phyloP scores from a whole-genome alignment of 2,888 invertebrate species.

The Harpalus rubripes region DNA sequence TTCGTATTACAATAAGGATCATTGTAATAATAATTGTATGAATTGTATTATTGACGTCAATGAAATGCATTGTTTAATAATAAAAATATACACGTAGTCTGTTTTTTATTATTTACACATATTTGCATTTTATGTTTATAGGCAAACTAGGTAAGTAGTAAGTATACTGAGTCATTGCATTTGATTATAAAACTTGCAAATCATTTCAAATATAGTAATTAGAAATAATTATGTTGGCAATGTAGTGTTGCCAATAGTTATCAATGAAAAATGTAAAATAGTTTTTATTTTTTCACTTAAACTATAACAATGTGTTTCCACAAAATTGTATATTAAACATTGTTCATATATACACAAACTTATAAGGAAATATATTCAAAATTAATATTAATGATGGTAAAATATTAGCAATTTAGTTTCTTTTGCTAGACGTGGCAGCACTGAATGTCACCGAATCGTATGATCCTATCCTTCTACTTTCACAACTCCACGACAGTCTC shows the following conservation, averaged over 20 bases:
- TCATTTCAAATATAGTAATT: not conserved
- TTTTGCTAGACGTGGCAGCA: constrained; percentile 28
- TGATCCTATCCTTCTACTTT: constrained; percentile 44
- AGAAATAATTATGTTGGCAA: constrained; percentile 18
- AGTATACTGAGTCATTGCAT: not conserved
- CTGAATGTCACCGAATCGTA: constrained; percentile 55
- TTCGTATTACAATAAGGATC: too few relatives aligned
- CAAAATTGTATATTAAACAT: not conserved
- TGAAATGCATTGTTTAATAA: not conserved
- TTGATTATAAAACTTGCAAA: constrained; percentile 18
- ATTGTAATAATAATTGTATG: too few relatives aligned
- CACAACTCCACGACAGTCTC: constrained; percentile 23
- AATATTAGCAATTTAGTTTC: not conserved
- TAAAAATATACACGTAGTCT: not conserved
- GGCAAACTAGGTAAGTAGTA: not conserved
- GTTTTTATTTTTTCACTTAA: not conserved
- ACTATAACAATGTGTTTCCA: not conserved
- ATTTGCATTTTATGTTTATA: not conserved
- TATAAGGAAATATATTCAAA: not conserved
- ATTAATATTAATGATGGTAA: not conserved
- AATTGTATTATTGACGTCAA: not conserved
- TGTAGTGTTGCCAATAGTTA: not conserved
- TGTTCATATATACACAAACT: not conserved
- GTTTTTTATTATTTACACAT: not conserved
- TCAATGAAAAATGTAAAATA: not conserved